A percentile compares a stretch with the other conserved stretches of the same genome.
These are phyloP conservation scores for Agrochola lychnidis DNA, from an alignment of 2,888 invertebrate genomes.

Conservation along the genomic window DNA sequence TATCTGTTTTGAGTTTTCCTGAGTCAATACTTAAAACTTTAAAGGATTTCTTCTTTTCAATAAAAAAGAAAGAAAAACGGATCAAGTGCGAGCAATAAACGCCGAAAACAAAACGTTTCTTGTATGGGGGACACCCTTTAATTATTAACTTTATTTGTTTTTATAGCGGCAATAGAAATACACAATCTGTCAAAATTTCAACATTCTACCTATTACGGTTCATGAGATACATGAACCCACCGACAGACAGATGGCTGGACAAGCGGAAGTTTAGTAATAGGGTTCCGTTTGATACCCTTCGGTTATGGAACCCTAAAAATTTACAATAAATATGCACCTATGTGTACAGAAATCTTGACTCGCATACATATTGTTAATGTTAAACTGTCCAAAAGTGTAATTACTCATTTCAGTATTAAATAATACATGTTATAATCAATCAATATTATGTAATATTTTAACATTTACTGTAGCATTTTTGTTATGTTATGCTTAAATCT, in stretches of 20 bases:
- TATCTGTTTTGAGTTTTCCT: constrained; percentile 1
- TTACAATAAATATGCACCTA: not conserved
- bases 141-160: too few relatives aligned
- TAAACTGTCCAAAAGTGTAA: constrained; percentile 32
- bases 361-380: not conserved
- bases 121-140: too few relatives aligned
- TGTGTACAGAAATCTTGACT: constrained; percentile 7
- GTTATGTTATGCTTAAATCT: constrained; percentile 78
- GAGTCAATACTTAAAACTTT: not conserved
- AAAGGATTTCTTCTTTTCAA: not conserved
- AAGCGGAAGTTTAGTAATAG: too few relatives aligned
- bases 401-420: constrained; percentile 69
- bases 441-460: constrained; percentile 61
- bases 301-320: too few relatives aligned
- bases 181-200: too few relatives aligned
- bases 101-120: too few relatives aligned
- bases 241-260: too few relatives aligned
- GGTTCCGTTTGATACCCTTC: too few relatives aligned
- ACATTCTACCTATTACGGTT: too few relatives aligned
- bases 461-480: constrained; percentile 81
- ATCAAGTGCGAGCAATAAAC: too few relatives aligned
- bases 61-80: not conserved
- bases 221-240: too few relatives aligned
- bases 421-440: constrained; percentile 51
- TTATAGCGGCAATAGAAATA: too few relatives aligned